phyloP scores from a whole-genome alignment of 2,113 vertebrate genomes.

The Trematomus loennbergii region DNA sequence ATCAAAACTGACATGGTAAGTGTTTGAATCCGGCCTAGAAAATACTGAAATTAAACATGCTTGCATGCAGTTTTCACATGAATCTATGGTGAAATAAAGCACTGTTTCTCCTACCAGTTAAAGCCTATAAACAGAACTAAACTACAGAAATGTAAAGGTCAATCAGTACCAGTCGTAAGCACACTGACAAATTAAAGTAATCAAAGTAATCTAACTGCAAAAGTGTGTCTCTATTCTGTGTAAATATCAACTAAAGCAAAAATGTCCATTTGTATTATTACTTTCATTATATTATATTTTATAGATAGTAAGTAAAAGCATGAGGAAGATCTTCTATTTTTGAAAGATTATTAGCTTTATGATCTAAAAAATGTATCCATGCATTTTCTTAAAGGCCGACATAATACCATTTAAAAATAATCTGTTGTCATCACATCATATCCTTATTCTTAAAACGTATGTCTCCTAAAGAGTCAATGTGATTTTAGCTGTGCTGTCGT shows the following conservation, averaged over 20 bases:
- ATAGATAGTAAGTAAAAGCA: background rate
- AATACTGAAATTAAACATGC: background rate
- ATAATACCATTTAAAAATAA: background rate
- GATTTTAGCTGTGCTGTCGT: background rate
- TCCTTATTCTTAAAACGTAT: slow-evolving; percentile 54
- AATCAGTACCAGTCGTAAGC: background rate
- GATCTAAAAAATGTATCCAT: background rate
- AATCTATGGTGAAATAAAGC: background rate
- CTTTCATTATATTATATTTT: background rate
- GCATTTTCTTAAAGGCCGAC: background rate
- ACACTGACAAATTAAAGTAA: background rate
- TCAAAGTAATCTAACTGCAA: background rate
- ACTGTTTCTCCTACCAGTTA: background rate
- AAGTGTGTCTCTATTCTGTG: too few species aligned
- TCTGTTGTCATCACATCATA: slow-evolving; percentile 8
- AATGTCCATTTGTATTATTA: background rate
- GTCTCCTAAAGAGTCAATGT: slow-evolving; percentile 14
- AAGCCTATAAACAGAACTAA: background rate
- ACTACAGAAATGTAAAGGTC: too few species aligned
- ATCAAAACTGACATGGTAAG: slow-evolving; percentile 30
- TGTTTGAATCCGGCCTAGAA: slow-evolving; percentile 16
- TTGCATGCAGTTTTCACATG: background rate
- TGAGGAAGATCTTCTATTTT: background rate
- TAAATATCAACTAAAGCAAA: background rate
- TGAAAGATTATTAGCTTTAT: background rate